Evolutionary conservation across 2,113 vertebrate genomes (phyloP).

Genomic region (Varanus salvator): DNA sequence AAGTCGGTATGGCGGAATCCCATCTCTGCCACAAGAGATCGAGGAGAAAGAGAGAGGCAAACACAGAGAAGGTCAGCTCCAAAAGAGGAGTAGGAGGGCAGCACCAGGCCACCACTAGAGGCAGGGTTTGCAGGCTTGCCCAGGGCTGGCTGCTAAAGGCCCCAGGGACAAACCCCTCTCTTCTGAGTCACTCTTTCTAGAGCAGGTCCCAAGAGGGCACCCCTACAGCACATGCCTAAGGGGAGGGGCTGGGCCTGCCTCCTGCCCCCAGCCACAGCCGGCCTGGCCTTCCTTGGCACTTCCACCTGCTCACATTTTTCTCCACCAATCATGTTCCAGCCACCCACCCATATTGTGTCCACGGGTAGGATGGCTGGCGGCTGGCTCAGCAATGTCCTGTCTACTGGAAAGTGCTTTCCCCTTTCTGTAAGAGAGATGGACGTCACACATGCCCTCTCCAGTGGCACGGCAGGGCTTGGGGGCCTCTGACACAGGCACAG

Average conservation of each 20-base stretch:
- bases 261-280: neutral
- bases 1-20: constrained; percentile 92
- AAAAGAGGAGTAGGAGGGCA: rapidly evolving
- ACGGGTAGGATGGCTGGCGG: neutral
- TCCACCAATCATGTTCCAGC: neutral
- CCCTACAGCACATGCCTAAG: no score
- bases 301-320: neutral
- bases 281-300: neutral
- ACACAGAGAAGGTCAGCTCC: neutral
- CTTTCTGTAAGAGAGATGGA: neutral
- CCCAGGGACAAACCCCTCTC: no score
- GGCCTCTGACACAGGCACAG: neutral
- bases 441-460: neutral
- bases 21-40: constrained; percentile 83
- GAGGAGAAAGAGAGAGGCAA: neutral
- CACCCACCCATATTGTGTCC: neutral
- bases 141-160: no score
- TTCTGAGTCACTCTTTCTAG: no score
- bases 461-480: neutral
- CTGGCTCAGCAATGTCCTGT: neutral
- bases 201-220: no score
- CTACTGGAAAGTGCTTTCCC: neutral
- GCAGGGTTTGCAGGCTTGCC: neutral
- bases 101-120: neutral
- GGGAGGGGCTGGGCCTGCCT: no score